Conservation (phyloP, 2,113 vertebrate genomes). For the Coreoperca whiteheadi region DNA sequence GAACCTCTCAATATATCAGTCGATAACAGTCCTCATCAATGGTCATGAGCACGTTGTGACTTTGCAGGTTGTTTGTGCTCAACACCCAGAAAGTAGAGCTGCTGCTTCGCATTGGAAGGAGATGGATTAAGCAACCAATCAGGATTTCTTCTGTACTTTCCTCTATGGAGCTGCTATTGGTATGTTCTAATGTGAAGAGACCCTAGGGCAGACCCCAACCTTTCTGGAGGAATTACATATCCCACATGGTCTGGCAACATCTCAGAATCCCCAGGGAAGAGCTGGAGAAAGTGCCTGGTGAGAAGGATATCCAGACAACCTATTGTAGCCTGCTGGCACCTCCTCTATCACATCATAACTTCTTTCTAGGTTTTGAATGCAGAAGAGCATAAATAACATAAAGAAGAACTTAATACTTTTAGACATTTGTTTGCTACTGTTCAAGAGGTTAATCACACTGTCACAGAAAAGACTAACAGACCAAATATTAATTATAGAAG, state of each 20-base stretch:
- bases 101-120: not conserved
- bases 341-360: not conserved
- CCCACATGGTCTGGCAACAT: not conserved
- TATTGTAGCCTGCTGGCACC: not conserved
- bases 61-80: not conserved
- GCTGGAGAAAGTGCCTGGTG: not conserved
- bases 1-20: not conserved
- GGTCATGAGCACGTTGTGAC: not conserved
- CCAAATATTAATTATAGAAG: not conserved
- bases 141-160: not conserved
- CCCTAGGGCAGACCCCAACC: not conserved
- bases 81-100: not conserved
- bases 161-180: not conserved
- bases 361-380: not conserved
- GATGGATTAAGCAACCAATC: not conserved
- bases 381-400: not conserved
- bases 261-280: not conserved
- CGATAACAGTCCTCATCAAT: not conserved
- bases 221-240: not conserved
- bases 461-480: not conserved
- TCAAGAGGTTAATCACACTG: slow-evolving; percentile 6
- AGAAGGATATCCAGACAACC: not conserved
- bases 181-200: not conserved
- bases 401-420: not conserved
- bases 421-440: not conserved